Percentiles rank a stretch among this genome's conserved stretches.
These are phyloP conservation scores for Varecia variegata DNA, from an alignment of 2,797 vertebrate species.

Conservation along the genomic window DNA sequence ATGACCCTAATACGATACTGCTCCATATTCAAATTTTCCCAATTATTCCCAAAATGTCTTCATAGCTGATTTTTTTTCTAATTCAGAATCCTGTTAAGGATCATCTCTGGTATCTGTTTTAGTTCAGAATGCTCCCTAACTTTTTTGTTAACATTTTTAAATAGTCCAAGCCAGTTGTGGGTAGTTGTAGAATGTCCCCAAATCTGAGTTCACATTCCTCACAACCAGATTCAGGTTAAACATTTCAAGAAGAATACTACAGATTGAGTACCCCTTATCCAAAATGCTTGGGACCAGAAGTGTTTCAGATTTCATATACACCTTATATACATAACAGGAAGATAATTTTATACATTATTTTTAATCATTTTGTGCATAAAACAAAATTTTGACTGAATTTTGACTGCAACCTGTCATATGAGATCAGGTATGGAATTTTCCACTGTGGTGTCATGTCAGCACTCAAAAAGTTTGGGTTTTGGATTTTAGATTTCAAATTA, in stretches of 20 bases:
- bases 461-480: not conserved
- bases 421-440: not conserved
- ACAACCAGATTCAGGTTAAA: not conserved
- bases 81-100: not conserved
- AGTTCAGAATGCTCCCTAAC: not conserved
- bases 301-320: not conserved
- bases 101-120: not conserved
- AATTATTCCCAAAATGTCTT: not conserved
- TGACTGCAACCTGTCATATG: not conserved
- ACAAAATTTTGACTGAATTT: not conserved
- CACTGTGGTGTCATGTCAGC: not conserved
- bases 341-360: not conserved
- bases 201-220: not conserved
- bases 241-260: not conserved
- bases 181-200: not conserved
- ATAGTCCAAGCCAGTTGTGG: not conserved
- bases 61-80: not conserved
- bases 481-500: not conserved
- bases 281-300: not conserved
- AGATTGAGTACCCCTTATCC: not conserved
- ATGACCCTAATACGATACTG: not conserved
- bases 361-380: not conserved
- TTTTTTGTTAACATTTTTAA: not conserved
- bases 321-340: not conserved
- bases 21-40: not conserved